Conservation (phyloP, 2,797 vertebrate species). For the Tiaroga cobitis region DNA sequence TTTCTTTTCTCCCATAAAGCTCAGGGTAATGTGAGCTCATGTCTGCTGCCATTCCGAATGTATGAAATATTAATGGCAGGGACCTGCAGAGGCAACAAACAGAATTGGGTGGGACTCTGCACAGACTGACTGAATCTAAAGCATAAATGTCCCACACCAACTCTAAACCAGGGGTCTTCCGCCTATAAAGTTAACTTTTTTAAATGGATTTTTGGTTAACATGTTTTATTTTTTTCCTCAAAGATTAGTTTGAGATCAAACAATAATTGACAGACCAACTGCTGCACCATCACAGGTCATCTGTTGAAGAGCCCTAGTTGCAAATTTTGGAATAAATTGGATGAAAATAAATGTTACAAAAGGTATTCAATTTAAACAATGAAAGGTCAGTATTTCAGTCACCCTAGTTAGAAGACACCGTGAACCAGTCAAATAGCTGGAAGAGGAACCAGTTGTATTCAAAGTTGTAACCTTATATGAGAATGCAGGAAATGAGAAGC, state of each 20-base stretch:
- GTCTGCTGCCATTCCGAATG: constrained; percentile 63
- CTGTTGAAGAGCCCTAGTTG: background rate
- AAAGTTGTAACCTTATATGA: background rate
- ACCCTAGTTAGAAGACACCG: background rate
- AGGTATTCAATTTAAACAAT: background rate
- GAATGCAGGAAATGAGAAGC: constrained; percentile 10
- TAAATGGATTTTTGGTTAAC: background rate
- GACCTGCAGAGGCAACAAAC: constrained; percentile 51
- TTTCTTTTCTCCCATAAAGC: constrained; percentile 68
- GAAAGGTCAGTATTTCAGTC: background rate
- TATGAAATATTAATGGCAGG: constrained; percentile 76
- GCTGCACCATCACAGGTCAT: background rate
- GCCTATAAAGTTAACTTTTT: background rate
- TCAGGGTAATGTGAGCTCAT: constrained; percentile 67
- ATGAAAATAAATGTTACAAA: background rate
- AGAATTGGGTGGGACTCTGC: constrained; percentile 27
- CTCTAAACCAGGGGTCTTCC: background rate
- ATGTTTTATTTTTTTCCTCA: background rate
- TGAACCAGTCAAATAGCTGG: background rate
- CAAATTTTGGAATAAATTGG: too few relatives aligned
- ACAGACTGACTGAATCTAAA: background rate
- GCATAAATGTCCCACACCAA: background rate
- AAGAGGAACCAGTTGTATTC: background rate
- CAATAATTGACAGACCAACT: background rate
- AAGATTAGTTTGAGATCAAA: background rate